Evolutionary conservation across 2,888 invertebrate species (phyloP).

Genomic region (Diadegma fenestrale): DNA sequence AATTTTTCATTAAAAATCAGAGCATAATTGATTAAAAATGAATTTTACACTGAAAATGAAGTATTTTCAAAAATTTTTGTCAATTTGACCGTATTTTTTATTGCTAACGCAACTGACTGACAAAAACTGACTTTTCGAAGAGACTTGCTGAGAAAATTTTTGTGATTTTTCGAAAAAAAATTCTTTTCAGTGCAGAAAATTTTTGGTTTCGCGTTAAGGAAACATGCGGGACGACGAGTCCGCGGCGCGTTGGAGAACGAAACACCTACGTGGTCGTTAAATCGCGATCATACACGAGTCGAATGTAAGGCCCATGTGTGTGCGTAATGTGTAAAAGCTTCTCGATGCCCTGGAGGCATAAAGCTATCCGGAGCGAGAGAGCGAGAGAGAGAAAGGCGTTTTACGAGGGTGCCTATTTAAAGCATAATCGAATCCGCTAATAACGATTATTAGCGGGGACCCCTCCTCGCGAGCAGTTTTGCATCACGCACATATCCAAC

Average conservation of each 20-base stretch:
- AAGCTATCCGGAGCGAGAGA: constrained; percentile 18
- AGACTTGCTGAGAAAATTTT: too few relatives aligned
- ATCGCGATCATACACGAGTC: constrained; percentile 28
- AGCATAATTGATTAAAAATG: neutral
- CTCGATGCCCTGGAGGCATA: constrained; percentile 40
- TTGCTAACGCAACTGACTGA: too few relatives aligned
- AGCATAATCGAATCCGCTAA: constrained; percentile 73
- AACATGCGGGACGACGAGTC: constrained; percentile 54
- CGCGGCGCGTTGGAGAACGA: constrained; percentile 31
- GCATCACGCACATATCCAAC: constrained; percentile 41
- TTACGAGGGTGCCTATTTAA: constrained; percentile 75
- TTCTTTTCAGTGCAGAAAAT: too few relatives aligned
- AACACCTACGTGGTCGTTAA: constrained; percentile 48
- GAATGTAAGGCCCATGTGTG: neutral
- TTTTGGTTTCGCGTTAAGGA: constrained; percentile 38
- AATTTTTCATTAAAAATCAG: neutral
- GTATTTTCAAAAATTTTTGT: too few relatives aligned
- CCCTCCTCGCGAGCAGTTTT: constrained; percentile 30
- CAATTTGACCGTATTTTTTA: too few relatives aligned
- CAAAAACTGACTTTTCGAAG: too few relatives aligned
- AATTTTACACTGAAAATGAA: too few relatives aligned
- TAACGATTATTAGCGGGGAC: constrained; percentile 73
- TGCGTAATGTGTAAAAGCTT: constrained; percentile 35
- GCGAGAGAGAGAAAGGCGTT: constrained; percentile 51
- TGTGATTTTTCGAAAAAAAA: too few relatives aligned